Conservation (phyloP, 1,140 invertebrate genomes). For the Pseudoatta argentina region DNA sequence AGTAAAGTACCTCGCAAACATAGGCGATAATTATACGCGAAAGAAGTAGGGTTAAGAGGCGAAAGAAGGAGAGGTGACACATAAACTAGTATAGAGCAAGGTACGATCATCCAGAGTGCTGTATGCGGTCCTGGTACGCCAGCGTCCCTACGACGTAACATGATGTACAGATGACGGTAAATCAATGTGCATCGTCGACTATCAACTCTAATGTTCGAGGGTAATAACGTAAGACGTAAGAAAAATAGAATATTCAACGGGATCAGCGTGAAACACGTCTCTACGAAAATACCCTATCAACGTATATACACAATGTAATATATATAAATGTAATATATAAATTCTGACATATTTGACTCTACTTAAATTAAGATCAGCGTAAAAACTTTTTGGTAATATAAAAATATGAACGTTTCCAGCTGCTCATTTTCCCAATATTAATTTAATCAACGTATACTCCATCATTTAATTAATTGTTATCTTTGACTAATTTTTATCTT, state of each 20-base stretch:
- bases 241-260: not conserved
- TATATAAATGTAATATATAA: too few relatives aligned
- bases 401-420: not conserved
- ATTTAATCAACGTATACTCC: not conserved
- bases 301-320: too few relatives aligned
- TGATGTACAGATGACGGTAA: conserved; percentile 86
- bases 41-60: not conserved
- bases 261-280: not conserved
- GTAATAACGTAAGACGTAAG: not conserved
- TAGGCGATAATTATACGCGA: conserved; percentile 12
- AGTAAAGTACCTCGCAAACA: not conserved
- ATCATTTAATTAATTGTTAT: not conserved
- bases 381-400: not conserved
- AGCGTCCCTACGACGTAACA: conserved; percentile 85
- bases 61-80: conserved; percentile 58
- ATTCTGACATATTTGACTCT: not conserved
- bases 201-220: not conserved
- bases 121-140: conserved; percentile 83
- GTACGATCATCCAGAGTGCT: conserved; percentile 61
- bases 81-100: conserved; percentile 31
- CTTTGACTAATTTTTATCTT: not conserved
- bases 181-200: conserved; percentile 81
- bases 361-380: not conserved
- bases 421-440: not conserved
- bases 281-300: not conserved